Evolutionary conservation across 2,888 invertebrate species (phyloP).

Genomic region (Volucella bombylans): DNA sequence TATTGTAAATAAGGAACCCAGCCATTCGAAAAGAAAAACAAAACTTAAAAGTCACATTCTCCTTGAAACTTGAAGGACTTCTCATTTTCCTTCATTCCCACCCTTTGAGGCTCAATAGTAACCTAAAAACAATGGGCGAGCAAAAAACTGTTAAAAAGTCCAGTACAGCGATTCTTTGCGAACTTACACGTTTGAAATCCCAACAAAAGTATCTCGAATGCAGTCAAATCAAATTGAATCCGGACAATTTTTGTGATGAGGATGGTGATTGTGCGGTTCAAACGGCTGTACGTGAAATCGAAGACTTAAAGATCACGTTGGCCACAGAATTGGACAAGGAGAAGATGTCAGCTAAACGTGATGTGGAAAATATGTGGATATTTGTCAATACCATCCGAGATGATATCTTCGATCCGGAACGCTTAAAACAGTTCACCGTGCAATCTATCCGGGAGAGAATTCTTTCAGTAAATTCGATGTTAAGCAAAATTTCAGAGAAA

Average conservation of each 20-base stretch:
- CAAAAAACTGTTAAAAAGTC: conserved; percentile 74
- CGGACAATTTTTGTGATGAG: conserved; percentile 77
- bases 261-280: conserved; percentile 34
- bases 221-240: conserved; percentile 80
- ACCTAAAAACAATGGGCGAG: conserved; percentile 58
- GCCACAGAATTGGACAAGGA: conserved; percentile 76
- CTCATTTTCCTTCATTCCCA: not conserved
- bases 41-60: conserved; percentile 60
- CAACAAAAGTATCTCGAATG: conserved; percentile 82
- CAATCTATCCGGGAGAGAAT: conserved; percentile 79
- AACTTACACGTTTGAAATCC: conserved; percentile 81
- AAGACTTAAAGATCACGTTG: conserved; percentile 77
- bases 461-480: conserved; percentile 77
- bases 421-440: conserved; percentile 77
- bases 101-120: conserved; percentile 4
- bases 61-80: conserved; percentile 61
- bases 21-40: conserved; percentile 62
- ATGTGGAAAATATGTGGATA: conserved; percentile 79
- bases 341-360: conserved; percentile 75
- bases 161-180: conserved; percentile 79
- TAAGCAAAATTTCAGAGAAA: conserved; percentile 77
- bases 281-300: conserved; percentile 78
- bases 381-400: conserved; percentile 78
- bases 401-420: conserved; percentile 77
- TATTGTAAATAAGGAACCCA: conserved; percentile 77